Base-by-base conservation (phyloP, 2,797 vertebrate genomes). In the Sphenodon punctatus region DNA sequence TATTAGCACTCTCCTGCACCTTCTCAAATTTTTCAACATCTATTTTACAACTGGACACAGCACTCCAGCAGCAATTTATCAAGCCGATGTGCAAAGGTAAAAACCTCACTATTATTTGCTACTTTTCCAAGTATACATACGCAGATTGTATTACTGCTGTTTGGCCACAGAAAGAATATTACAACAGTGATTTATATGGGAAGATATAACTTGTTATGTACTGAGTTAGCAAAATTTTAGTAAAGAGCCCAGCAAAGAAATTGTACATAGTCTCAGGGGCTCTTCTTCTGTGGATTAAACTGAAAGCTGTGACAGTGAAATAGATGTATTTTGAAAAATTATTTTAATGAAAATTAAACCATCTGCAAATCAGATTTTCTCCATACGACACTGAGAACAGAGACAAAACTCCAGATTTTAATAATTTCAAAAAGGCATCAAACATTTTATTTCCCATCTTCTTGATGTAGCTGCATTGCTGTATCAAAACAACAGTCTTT, bases 401-500 rank as follows among this genome's bases (percentile, higher is more conserved):
- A 71, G 3, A 59, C 4, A 59, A 78, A 77, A 61, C 56, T 48
- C 84, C 8, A 5, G 25, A 42, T 80, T 53, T 86, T 59, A 80
- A 90, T 82, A 61, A 71, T 49, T 58, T 48, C n/a, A 32, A 67
- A 89, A 63, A 20, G 69, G 45, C 13, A 43, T 85, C 36, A 5
- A 23, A 32, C 59, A 78, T 80, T 81, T 78, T 7, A 64, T 72
- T 77, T 80, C 73, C 41, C 41, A 64, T 70, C 92, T 89, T 92
- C 73, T 90, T 39, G 39, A 80, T 22, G 42, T 58, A 72, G 81
- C 63, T 81, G 69, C 59, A 85, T 61, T 79, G n/a, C 56, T 60
- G 70, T 75, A 75, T 43, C 72, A 80, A 88, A 86, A 75, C 45
- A 36, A 45, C 39, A 79, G 82, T 4, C 81, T 66, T 92, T 93